Evolutionary conservation across 2,797 vertebrate species (phyloP), one percentile per base, ranked within the genome.

Genomic region (Schizothorax lantsangensis): DNA sequence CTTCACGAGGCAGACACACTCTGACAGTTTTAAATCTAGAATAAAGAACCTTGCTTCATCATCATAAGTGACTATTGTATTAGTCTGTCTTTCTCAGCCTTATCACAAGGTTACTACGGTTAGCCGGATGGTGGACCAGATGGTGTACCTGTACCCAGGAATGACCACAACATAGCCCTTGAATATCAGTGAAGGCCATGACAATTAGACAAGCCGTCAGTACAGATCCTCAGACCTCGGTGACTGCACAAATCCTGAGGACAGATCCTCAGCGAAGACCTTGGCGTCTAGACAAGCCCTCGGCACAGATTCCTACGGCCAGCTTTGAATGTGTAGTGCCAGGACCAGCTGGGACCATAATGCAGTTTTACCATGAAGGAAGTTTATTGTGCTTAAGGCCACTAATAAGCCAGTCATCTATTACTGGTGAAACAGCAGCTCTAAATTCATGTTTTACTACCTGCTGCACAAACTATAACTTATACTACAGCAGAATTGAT

Each of bases 121-220:
- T 14, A 26, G 71, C n/a, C 15, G 45, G 71, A 73, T 73, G 38
- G 38, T 71, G 45, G 23, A 73, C 71, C 71, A 73, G 43, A 73
- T 73, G 71, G 43, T 47, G 43, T 43, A 73, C 14, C 71, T 73
- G 12, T 6, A 73, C n/a, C 23, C 43, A 73, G n/a, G n/a, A 43
- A n/a, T 2, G 40, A 15, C 62, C 62, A 66, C 6, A 66, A 33
- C 71, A 72, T 23, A n/a, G 40, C 69, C 2, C 38, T 68, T 68
- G 33, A 68, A 68, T 19, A 62, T 62, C 59, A 62, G n/a, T 12
- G n/a, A 62, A 62, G 59, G n/a, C 59, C n/a, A 68, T 68, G 33
- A 68, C 33, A 68, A 36, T 36, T 33, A 68, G 33, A 36, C 30
- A 66, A 17, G 62, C 62, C 62, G 6, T 36, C 30, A 15, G 66